These are phyloP conservation scores for Sycophaga agraensis DNA, from an alignment of 1,140 invertebrate species.

Conservation along the genomic window DNA sequence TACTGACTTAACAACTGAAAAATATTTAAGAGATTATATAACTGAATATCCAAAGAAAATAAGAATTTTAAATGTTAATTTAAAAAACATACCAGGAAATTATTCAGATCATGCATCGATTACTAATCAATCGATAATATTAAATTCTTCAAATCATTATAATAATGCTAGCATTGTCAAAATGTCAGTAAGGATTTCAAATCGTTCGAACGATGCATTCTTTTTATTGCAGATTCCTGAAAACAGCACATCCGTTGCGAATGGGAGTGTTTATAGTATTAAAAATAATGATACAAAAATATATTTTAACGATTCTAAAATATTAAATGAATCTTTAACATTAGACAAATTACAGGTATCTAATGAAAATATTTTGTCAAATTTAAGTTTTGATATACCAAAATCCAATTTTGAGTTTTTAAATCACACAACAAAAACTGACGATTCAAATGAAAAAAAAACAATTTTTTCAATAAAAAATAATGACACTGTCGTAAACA, in stretches of 20 bases:
- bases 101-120: neutral
- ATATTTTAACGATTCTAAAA: neutral
- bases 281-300: neutral
- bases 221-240: conserved; percentile 36
- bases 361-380: neutral
- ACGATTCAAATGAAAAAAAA: neutral
- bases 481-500: too few relatives aligned
- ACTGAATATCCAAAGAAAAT: conserved; percentile 27
- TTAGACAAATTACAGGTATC: neutral
- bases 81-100: conserved; percentile 5
- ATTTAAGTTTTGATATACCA: neutral
- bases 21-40: conserved; percentile 15
- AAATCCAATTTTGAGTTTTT: neutral
- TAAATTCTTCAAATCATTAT: conserved; percentile 4
- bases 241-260: conserved; percentile 29
- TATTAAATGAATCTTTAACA: neutral
- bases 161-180: conserved; percentile 17
- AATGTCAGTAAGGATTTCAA: conserved; percentile 35
- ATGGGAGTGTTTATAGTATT: conserved; percentile 29
- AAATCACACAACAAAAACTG: neutral
- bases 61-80: conserved; percentile 6
- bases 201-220: conserved; percentile 33
- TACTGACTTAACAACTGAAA: conserved; percentile 43
- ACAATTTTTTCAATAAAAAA: neutral
- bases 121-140: neutral